Conservation (phyloP, 2,888 invertebrate genomes). For the Pollenia angustigena region DNA sequence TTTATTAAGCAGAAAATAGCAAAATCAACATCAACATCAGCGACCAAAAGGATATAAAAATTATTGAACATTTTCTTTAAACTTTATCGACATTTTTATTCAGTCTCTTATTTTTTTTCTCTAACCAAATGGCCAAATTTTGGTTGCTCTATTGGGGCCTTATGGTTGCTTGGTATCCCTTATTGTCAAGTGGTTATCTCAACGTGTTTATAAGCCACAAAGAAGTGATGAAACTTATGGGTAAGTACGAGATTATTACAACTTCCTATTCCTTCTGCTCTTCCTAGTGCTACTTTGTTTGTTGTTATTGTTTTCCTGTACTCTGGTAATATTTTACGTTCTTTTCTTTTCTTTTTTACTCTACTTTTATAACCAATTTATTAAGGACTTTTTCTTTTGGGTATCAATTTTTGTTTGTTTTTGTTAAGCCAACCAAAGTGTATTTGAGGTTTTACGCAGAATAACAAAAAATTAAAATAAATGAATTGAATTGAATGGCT, state of each 20-base stretch:
- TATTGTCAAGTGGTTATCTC: conserved; percentile 88
- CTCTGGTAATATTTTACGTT: too few relatives aligned
- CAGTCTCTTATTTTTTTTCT: neutral
- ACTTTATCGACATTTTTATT: conserved; percentile 30
- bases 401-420: neutral
- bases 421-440: conserved; percentile 16
- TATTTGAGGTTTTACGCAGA: conserved; percentile 56
- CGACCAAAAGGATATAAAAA: conserved; percentile 16
- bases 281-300: neutral
- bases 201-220: conserved; percentile 92
- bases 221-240: conserved; percentile 91
- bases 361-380: conserved; percentile 59
- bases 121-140: conserved; percentile 76
- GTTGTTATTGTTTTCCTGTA: conserved; percentile 1
- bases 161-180: conserved; percentile 79
- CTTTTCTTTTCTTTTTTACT: neutral
- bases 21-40: conserved; percentile 31
- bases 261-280: neutral
- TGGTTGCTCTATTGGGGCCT: conserved; percentile 79
- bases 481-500: conserved; percentile 24
- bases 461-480: conserved; percentile 6
- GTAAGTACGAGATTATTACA: conserved; percentile 85
- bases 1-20: conserved; percentile 31
- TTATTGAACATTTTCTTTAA: conserved; percentile 8
- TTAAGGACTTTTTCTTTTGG: conserved; percentile 42